These are phyloP conservation scores for Pterocles burchelli DNA, from an alignment of 2,113 vertebrate species.

Conservation along the genomic window DNA sequence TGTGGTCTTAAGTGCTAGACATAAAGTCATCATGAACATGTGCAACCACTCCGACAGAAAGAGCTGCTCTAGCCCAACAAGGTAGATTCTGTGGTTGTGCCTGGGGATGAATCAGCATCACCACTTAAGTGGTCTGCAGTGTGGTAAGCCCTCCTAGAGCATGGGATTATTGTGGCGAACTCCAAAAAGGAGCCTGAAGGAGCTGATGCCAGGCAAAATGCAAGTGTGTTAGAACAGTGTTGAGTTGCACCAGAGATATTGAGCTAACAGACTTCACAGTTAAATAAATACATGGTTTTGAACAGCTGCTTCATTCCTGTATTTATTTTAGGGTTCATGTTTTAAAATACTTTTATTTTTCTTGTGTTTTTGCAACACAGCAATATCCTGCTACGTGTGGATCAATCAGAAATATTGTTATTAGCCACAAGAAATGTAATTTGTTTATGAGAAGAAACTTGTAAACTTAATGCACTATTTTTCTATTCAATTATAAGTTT, in stretches of 20 bases:
- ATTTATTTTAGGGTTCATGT: background rate
- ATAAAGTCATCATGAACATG: background rate
- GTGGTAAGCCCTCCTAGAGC: background rate
- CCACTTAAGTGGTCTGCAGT: background rate
- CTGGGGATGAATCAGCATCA: background rate
- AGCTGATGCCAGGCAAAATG: background rate
- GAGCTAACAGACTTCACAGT: background rate
- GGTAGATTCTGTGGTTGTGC: background rate
- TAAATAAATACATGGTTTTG: background rate
- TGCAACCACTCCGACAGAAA: background rate
- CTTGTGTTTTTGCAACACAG: background rate
- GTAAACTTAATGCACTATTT: background rate
- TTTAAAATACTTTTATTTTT: background rate
- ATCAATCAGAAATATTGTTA: background rate
- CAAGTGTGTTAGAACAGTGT: background rate
- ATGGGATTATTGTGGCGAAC: background rate
- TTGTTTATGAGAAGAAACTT: background rate
- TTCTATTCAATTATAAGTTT: background rate
- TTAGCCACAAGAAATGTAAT: background rate
- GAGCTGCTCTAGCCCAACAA: background rate
- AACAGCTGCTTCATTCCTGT: background rate
- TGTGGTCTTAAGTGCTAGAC: background rate
- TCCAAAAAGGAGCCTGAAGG: background rate
- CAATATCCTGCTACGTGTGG: background rate
- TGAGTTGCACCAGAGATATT: background rate